phyloP scores from a whole-genome alignment of 2,113 vertebrate genomes.

The Ptilonorhynchus violaceus region DNA sequence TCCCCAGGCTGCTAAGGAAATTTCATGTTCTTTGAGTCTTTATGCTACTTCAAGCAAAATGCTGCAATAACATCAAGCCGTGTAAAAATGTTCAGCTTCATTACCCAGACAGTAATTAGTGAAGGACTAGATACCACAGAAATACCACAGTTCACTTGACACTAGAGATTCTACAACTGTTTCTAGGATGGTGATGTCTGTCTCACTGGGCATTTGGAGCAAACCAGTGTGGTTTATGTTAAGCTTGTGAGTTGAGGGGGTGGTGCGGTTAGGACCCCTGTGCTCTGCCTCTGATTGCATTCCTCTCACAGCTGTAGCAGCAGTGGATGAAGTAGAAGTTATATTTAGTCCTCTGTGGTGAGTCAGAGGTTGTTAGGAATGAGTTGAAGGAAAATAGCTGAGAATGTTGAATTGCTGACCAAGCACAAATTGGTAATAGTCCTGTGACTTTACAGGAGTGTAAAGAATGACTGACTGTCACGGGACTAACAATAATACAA shows the following conservation, averaged over 20 bases:
- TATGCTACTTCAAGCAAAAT: not conserved
- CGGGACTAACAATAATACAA: not conserved
- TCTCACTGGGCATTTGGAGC: not conserved
- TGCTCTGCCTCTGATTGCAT: not conserved
- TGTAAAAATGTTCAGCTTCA: not conserved
- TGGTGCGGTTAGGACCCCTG: not conserved
- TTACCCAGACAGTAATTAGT: not conserved
- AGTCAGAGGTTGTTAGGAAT: not conserved
- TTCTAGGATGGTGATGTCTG: not conserved
- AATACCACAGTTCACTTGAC: not conserved
- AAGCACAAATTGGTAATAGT: not conserved
- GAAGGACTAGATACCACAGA: not conserved
- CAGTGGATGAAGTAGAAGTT: not conserved
- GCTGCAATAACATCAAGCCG: not conserved
- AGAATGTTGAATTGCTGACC: not conserved
- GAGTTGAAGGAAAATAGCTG: not conserved
- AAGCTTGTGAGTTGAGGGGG: not conserved
- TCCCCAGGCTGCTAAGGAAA: not conserved
- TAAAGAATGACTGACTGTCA: not conserved
- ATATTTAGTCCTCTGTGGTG: not conserved
- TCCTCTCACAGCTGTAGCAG: not conserved
- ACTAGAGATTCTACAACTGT: not conserved
- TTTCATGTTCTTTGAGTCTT: conserved; percentile 5
- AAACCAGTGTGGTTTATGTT: not conserved
- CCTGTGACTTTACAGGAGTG: not conserved